Percentiles rank a stretch among this genome's conserved stretches.
phyloP scores from a whole-genome alignment of 2,888 invertebrate genomes.

The Philonicus albiceps region DNA sequence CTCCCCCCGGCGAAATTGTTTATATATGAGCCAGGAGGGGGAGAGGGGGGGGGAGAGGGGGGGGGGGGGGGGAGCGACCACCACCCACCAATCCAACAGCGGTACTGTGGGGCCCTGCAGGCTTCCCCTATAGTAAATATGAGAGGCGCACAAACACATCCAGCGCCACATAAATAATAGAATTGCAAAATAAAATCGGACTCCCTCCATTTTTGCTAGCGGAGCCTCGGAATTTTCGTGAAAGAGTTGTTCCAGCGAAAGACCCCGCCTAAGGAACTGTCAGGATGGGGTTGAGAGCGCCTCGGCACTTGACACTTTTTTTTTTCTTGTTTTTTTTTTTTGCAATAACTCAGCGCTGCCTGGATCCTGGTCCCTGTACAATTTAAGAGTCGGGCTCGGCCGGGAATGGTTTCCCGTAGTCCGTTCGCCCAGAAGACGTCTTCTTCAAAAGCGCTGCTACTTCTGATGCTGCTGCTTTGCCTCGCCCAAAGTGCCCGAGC shows the following conservation, averaged over 20 bases:
- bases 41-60: too few species aligned
- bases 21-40: constrained; percentile 20
- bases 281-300: constrained; percentile 4
- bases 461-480: too few species aligned
- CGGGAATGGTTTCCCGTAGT: background rate
- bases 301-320: constrained; percentile 37
- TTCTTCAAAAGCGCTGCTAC: background rate
- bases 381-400: background rate
- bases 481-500: background rate
- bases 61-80: background rate
- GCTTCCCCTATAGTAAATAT: constrained; percentile 43
- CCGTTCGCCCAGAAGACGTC: background rate
- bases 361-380: background rate
- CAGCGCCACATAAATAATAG: constrained; percentile 35
- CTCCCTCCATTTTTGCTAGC: constrained; percentile 20
- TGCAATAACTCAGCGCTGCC: constrained; percentile 10
- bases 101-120: background rate
- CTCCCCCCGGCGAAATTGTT: constrained; percentile 27
- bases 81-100: constrained; percentile 23
- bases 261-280: constrained; percentile 23
- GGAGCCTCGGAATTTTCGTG: constrained; percentile 5
- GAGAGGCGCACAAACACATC: constrained; percentile 40
- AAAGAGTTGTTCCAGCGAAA: constrained; percentile 19
- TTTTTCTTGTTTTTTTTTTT: too few species aligned
- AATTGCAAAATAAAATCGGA: constrained; percentile 40